A percentile compares a stretch with the other conserved stretches of the same genome.
Conservation (phyloP, 2,888 invertebrate genomes). For the Odiellus spinosus region DNA sequence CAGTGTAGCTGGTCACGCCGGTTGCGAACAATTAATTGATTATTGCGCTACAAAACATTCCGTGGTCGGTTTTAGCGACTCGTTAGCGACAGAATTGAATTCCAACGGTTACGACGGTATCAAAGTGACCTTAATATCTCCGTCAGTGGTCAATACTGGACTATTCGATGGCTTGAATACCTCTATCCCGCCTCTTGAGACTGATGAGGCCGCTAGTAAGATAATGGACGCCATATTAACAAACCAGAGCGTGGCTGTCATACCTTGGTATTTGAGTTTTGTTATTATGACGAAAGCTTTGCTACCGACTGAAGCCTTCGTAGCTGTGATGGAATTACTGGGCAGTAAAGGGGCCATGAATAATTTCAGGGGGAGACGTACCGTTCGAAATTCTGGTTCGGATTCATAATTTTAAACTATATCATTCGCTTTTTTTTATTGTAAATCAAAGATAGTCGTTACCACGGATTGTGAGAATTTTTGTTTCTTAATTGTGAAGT, state of each 20-base stretch:
- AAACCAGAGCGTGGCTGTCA: slow-evolving; percentile 56
- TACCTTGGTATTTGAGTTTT: slow-evolving; percentile 57
- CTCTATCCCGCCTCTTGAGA: not conserved
- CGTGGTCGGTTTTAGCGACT: slow-evolving; percentile 83
- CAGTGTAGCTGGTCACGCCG: slow-evolving; percentile 70
- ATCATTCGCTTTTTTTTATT: no score
- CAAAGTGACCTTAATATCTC: slow-evolving; percentile 75
- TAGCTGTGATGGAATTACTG: no score
- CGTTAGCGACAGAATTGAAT: slow-evolving; percentile 55
- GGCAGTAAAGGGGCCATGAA: no score
- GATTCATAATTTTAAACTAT: no score
- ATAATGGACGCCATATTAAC: slow-evolving; percentile 56
- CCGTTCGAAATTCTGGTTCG: no score
- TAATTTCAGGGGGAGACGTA: no score
- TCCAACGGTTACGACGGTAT: slow-evolving; percentile 40
- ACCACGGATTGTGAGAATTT: no score
- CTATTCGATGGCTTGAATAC: slow-evolving; percentile 67
- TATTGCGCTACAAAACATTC: slow-evolving; percentile 91
- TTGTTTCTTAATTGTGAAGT: no score
- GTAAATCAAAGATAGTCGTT: no score
- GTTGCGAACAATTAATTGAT: slow-evolving; percentile 59
- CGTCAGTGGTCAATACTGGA: slow-evolving; percentile 88
- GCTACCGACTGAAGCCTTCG: no score
- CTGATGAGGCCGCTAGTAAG: slow-evolving; percentile 50
- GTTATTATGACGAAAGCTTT: slow-evolving; percentile 45